Percentiles rank a stretch among this genome's conserved stretches.
phyloP scores from a whole-genome alignment of 2,797 vertebrate species.

The Atherinosoma microstoma region DNA sequence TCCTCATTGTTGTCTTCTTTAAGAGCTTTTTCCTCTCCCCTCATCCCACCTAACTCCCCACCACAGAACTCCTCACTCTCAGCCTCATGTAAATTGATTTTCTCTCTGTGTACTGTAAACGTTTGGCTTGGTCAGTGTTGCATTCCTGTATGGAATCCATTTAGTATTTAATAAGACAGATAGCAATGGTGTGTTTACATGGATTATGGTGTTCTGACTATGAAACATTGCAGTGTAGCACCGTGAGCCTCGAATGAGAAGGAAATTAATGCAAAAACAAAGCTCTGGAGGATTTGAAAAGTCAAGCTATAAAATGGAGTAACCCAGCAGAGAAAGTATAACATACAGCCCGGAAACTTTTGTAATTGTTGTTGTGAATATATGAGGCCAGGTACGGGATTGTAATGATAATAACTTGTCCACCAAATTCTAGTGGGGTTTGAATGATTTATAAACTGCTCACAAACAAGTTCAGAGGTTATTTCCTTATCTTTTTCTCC shows the following conservation, averaged over 20 bases:
- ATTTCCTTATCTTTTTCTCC: not conserved
- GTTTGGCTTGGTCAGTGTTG: conserved; percentile 67
- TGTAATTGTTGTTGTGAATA: conserved; percentile 19
- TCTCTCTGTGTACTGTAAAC: conserved; percentile 60
- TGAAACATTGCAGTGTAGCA: conserved; percentile 42
- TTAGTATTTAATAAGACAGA: conserved; percentile 59
- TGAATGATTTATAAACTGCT: conserved; percentile 52
- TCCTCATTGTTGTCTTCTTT: conserved; percentile 60
- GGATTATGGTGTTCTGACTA: conserved; percentile 65
- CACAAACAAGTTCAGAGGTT: conserved; percentile 35
- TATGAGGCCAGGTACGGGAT: not conserved
- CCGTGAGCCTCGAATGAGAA: conserved; percentile 9
- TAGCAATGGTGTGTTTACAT: conserved; percentile 59
- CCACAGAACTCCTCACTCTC: conserved; percentile 12
- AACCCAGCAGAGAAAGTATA: conserved; percentile 4
- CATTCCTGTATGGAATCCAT: conserved; percentile 61
- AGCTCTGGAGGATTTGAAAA: conserved; percentile 18
- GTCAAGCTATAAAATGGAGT: conserved; percentile 22
- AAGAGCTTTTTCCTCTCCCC: conserved; percentile 34
- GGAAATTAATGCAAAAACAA: conserved; percentile 35
- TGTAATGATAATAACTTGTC: conserved; percentile 21
- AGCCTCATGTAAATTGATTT: conserved; percentile 69
- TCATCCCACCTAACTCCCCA: conserved; percentile 7
- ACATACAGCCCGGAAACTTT: not conserved
- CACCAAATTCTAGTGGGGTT: conserved; percentile 7